Base-by-base conservation (phyloP, 2,797 vertebrate genomes). In the Microchirus variegatus region DNA sequence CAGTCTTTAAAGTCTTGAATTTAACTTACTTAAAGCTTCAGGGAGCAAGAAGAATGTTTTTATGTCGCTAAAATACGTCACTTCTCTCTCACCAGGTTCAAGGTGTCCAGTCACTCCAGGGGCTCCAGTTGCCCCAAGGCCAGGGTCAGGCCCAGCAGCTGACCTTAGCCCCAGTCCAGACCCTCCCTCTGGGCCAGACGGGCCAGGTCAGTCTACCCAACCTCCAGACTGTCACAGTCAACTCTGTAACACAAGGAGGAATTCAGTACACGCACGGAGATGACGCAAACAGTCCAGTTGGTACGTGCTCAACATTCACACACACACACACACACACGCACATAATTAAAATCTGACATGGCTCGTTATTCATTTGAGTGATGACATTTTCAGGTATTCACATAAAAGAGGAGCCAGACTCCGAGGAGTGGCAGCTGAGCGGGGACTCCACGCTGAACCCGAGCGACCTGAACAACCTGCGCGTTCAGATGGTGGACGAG, bases 361-460 rank as follows among this genome's bases (percentile, higher is more conserved):
- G 5, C 8, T 2, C 36, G 2, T 18, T 22, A 18, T 6, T 10
- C 18, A 10, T 31, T 15, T 26, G 12, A 9, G 67, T 46, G 72
- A n/a, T n/a, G n/a, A n/a, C n/a, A n/a, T n/a, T 19, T 73, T 75
- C 85, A 99, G 98, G 94, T 86, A 97, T 99, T 88, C 95, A 96
- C 70, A 99, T 99, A 87, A 99, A 99, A 88, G 97, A 99, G 86
- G 97, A 99, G 75, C 97, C 97, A 9, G 97, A 99, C 89, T 96
- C 97, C 5, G 97, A 99, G 83, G 97, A 98, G 65, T 99, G 97
- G 97, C 94, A 95, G 79, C 94, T 98, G 86, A 93, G 94, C 63
- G 94, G 95, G 57, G 96, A 98, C 90, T 97, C 97, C 71, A 99
- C 97, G 35, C 89, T 99, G 83, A 98, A 98, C 91, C 91, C 97